Percentiles rank a stretch among this genome's conserved stretches.
Conservation (phyloP, 2,797 vertebrate genomes). For the Antennarius maculatus region DNA sequence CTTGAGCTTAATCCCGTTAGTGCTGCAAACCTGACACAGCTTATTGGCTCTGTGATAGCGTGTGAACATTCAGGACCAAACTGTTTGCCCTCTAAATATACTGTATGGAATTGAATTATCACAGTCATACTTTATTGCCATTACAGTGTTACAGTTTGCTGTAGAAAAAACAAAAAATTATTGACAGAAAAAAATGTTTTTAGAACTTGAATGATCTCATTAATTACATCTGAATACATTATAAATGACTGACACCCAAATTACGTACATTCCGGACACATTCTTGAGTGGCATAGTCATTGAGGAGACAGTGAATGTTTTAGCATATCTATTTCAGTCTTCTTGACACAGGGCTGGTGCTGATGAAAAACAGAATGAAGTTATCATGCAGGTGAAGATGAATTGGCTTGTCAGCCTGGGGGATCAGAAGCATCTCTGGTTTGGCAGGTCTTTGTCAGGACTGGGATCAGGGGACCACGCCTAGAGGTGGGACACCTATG, state of each 20-base stretch:
- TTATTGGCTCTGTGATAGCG: slow-evolving; percentile 75
- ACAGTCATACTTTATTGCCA: slow-evolving; percentile 53
- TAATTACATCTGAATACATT: slow-evolving; percentile 1
- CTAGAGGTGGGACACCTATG: slow-evolving; percentile 55
- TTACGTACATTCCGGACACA: slow-evolving; percentile 6
- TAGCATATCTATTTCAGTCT: slow-evolving; percentile 68
- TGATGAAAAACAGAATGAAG: slow-evolving; percentile 67
- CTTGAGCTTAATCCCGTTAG: slow-evolving; percentile 84
- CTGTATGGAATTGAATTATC: slow-evolving; percentile 72
- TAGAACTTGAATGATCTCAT: background rate
- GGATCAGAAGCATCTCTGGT: slow-evolving; percentile 69
- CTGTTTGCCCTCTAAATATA: slow-evolving; percentile 77
- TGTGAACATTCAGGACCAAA: slow-evolving; percentile 75
- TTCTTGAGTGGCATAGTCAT: slow-evolving; percentile 44
- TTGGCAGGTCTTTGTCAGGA: slow-evolving; percentile 76
- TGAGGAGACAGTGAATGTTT: slow-evolving; percentile 47
- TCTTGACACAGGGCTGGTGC: slow-evolving; percentile 72
- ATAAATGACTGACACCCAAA: slow-evolving; percentile 4
- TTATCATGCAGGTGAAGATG: slow-evolving; percentile 70
- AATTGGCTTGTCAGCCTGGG: slow-evolving; percentile 75
- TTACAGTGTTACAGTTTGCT: slow-evolving; percentile 34
- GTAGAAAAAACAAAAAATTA: slow-evolving; percentile 30
- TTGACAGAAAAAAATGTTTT: slow-evolving; percentile 10
- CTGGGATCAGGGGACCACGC: slow-evolving; percentile 66
- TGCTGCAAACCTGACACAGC: slow-evolving; percentile 78